Conservation (phyloP, 1,140 invertebrate genomes). For the Drosophila asahinai region DNA sequence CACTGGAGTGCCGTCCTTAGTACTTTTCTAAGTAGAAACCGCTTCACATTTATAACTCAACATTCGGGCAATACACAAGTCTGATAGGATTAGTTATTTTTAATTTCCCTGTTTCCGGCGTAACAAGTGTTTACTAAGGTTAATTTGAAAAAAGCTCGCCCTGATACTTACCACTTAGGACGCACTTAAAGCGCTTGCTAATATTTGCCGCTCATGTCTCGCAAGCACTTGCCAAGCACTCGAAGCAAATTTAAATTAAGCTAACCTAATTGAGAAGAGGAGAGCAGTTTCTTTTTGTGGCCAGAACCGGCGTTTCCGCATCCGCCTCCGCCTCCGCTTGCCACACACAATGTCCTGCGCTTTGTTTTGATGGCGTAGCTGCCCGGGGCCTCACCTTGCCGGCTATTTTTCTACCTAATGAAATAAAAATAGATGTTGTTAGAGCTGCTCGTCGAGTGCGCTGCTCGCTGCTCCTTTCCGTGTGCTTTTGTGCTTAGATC, state of each 20-base stretch:
- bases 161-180: conserved; percentile 18
- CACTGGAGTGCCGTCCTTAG: no score
- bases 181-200: conserved; percentile 55
- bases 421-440: conserved; percentile 79
- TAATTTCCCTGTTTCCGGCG: not conserved
- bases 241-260: conserved; percentile 79
- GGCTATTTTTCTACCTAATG: conserved; percentile 80
- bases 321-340: not conserved
- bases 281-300: conserved; percentile 38
- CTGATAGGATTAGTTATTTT: not conserved
- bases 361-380: conserved; percentile 47
- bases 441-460: conserved; percentile 42
- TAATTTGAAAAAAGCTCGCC: conserved; percentile 58
- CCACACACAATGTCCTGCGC: conserved; percentile 21
- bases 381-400: conserved; percentile 39
- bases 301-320: not conserved
- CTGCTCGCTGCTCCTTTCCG: conserved; percentile 12
- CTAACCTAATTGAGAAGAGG: conserved; percentile 68
- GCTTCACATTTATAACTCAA: not conserved
- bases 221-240: conserved; percentile 62
- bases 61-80: not conserved
- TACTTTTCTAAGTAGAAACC: not conserved
- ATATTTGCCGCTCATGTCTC: conserved; percentile 68
- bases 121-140: conserved; percentile 14
- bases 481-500: conserved; percentile 34